Conservation (phyloP, 2,113 vertebrate species). For the Leucosticte australis region DNA sequence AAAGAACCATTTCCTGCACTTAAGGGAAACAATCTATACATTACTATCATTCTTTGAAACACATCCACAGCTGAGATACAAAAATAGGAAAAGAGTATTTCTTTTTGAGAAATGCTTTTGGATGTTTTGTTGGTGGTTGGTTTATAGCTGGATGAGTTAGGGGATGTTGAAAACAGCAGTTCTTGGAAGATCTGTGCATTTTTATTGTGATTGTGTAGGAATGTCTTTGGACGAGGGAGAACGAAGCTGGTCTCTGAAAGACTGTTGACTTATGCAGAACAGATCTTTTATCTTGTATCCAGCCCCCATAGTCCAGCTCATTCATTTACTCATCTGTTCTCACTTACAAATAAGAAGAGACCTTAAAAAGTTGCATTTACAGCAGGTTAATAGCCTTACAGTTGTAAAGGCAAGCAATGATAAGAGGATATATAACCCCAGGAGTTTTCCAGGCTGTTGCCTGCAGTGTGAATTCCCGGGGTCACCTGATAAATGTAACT, state of each 20-base stretch:
- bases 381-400: not conserved
- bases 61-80: not conserved
- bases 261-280: not conserved
- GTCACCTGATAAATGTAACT: not conserved
- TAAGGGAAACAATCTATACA: not conserved
- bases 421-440: not conserved
- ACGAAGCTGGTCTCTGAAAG: not conserved
- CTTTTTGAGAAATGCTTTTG: not conserved
- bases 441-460: not conserved
- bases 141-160: not conserved
- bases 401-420: not conserved
- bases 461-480: not conserved
- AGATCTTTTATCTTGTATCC: not conserved
- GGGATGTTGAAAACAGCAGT: not conserved
- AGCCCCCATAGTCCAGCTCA: not conserved
- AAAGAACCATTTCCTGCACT: slow-evolving; percentile 11
- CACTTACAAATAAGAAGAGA: not conserved
- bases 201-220: not conserved
- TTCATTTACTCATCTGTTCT: not conserved
- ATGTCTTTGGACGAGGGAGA: not conserved
- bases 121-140: not conserved
- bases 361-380: not conserved
- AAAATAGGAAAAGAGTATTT: not conserved
- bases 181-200: not conserved
- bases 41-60: not conserved